Percentiles rank a stretch among this genome's conserved stretches.
These are phyloP conservation scores for Urocyon cinereoargenteus DNA, from an alignment of 2,797 vertebrate species.

Conservation along the genomic window DNA sequence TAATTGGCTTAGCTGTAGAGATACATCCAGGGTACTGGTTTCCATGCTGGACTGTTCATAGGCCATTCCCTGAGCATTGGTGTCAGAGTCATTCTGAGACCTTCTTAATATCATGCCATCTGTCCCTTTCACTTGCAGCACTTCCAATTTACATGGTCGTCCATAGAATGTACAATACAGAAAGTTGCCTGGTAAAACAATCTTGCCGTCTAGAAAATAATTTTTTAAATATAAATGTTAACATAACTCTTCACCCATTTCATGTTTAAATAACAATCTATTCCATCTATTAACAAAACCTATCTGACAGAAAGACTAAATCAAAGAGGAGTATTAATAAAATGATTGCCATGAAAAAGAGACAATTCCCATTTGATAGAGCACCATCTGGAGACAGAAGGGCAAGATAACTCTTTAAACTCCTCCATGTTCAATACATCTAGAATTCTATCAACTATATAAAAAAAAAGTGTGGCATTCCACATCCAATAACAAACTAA, in stretches of 20 bases:
- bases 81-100: not conserved
- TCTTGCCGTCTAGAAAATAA: conserved; percentile 90
- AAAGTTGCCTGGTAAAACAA: conserved; percentile 93
- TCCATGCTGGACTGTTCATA: conserved; percentile 82
- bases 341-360: not conserved
- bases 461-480: not conserved
- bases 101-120: conserved; percentile 85
- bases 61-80: not conserved
- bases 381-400: not conserved
- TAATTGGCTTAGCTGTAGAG: conserved; percentile 90
- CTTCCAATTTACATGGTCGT: conserved; percentile 88
- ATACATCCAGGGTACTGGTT: conserved; percentile 89
- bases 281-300: conserved; percentile 31
- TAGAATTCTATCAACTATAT: not conserved
- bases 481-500: not conserved
- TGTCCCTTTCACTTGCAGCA: conserved; percentile 91
- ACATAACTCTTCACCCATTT: not conserved
- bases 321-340: conserved; percentile 33
- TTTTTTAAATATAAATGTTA: conserved; percentile 38
- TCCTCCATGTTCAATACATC: not conserved
- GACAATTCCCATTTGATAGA: not conserved
- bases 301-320: conserved; percentile 10
- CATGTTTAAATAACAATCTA: conserved; percentile 30
- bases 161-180: conserved; percentile 93
- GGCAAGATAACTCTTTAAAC: conserved; percentile 23